Conservation (phyloP, 2,113 vertebrate genomes). For the Orycteropus afer region DNA sequence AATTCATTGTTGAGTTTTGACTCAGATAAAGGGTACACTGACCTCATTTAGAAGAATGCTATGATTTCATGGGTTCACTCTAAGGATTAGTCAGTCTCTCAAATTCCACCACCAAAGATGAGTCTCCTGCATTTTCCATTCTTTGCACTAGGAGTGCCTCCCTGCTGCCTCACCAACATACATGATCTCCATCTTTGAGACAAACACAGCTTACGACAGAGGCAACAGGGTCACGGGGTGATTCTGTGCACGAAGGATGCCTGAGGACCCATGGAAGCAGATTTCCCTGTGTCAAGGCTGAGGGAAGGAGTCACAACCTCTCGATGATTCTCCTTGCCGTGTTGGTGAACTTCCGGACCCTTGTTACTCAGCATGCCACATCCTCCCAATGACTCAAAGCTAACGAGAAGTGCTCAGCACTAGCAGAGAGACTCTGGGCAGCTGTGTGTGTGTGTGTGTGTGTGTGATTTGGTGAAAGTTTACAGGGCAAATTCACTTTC, state of each 20-base stretch:
- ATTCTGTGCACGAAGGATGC: neutral
- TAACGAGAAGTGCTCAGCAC: neutral
- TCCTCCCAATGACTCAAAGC: neutral
- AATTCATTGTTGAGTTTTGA: neutral
- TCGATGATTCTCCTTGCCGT: fast-evolving
- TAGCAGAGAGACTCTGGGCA: neutral
- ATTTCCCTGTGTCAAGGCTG: neutral
- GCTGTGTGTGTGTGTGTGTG: too few species aligned
- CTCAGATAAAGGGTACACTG: neutral
- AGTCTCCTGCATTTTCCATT: neutral
- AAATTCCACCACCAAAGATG: neutral
- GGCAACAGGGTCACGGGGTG: too few species aligned
- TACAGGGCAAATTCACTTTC: too few species aligned
- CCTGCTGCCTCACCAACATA: neutral
- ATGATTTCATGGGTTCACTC: neutral
- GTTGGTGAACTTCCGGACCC: neutral
- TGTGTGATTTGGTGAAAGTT: too few species aligned
- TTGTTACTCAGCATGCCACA: neutral
- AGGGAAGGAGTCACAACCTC: neutral
- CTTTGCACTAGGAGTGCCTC: neutral
- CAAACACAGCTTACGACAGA: neutral
- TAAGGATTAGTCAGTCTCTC: neutral
- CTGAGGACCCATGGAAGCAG: neutral
- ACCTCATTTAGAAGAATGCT: neutral
- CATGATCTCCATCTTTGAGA: neutral